phyloP scores from a whole-genome alignment of 2,113 vertebrate genomes.

The Jacana jacana region DNA sequence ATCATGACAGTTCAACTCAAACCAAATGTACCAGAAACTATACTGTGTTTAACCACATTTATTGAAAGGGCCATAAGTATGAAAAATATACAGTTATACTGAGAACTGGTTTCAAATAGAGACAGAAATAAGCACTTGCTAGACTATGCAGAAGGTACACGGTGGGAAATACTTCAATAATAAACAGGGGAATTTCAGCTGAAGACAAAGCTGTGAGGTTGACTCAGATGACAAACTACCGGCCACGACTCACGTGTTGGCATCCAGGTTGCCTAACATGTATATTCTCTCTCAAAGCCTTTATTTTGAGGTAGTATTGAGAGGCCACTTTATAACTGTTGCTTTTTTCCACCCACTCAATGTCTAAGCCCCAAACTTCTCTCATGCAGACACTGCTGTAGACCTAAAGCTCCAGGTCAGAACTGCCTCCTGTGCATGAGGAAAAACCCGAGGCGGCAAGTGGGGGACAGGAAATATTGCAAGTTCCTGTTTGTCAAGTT shows the following conservation, averaged over 20 bases:
- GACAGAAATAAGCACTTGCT: neutral
- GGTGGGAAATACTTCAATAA: neutral
- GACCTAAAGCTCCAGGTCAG: neutral
- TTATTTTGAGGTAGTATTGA: neutral
- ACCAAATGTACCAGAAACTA: neutral
- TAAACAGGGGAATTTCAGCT: neutral
- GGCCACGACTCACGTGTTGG: neutral
- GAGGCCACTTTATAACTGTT: neutral
- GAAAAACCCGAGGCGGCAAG: neutral
- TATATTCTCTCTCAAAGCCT: neutral
- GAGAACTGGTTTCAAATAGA: neutral
- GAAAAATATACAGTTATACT: neutral
- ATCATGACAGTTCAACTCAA: neutral
- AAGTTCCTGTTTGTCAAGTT: neutral
- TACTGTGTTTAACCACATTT: neutral
- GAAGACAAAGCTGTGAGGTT: neutral
- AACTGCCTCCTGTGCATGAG: neutral
- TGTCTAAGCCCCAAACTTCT: neutral
- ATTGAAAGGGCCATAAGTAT: neutral
- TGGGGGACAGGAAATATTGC: neutral
- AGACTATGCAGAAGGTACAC: neutral
- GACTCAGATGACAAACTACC: neutral
- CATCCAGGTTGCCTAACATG: neutral
- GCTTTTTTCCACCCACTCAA: neutral
- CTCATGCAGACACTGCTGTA: neutral